Evolutionary conservation across 2,888 invertebrate species (phyloP).

Genomic region (Drosophila trichaetosa): DNA sequence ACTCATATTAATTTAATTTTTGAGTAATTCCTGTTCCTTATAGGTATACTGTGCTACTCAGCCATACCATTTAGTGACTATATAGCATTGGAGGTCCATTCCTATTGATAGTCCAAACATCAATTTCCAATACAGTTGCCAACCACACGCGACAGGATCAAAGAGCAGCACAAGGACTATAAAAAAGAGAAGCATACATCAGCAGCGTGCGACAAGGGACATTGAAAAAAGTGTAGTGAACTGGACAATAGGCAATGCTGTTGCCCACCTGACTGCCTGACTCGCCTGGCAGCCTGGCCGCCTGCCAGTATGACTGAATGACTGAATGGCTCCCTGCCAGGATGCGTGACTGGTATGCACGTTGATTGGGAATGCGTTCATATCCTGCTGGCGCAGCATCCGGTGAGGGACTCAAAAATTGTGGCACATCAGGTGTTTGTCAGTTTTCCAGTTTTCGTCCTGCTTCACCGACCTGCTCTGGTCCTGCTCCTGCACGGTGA

Average conservation of each 20-base stretch:
- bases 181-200: slow-evolving; percentile 15
- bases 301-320: background rate
- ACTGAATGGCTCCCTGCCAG: slow-evolving; percentile 10
- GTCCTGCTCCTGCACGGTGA: slow-evolving; percentile 35
- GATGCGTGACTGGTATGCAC: slow-evolving; percentile 1
- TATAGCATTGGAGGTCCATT: background rate
- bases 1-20: background rate
- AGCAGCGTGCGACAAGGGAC: slow-evolving; percentile 18
- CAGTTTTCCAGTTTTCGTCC: slow-evolving; percentile 22
- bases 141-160: slow-evolving; percentile 74
- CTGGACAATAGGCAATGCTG: slow-evolving; percentile 24
- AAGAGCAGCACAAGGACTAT: slow-evolving; percentile 41
- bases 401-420: slow-evolving; percentile 42
- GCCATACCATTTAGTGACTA: background rate
- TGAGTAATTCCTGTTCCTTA: background rate
- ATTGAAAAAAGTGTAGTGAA: slow-evolving; percentile 1
- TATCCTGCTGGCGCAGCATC: slow-evolving; percentile 69
- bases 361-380: slow-evolving; percentile 57
- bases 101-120: slow-evolving; percentile 3
- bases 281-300: background rate
- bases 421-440: slow-evolving; percentile 51
- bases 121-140: slow-evolving; percentile 23
- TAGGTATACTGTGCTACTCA: background rate
- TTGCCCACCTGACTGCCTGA: background rate
- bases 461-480: background rate